Evolutionary conservation across 2,888 invertebrate genomes (phyloP).

Genomic region (Neria commutata): DNA sequence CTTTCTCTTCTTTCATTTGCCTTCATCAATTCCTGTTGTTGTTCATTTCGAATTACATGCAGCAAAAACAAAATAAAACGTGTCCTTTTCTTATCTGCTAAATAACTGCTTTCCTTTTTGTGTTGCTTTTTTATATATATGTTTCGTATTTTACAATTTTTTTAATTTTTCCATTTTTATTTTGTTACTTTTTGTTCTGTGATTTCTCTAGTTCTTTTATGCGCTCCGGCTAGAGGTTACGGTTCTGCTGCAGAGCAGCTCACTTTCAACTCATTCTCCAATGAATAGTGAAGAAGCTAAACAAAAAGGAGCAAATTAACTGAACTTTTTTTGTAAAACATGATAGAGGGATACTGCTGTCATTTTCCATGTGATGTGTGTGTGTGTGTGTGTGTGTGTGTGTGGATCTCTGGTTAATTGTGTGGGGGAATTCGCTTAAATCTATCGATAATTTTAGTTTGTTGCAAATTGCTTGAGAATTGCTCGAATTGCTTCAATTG

Average conservation of each 20-base stretch:
- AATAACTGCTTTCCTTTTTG: neutral
- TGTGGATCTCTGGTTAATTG: neutral
- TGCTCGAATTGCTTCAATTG: neutral
- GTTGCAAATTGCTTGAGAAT: conserved; percentile 3
- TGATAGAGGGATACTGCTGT: neutral
- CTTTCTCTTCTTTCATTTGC: too few species aligned
- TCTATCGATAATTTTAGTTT: too few species aligned
- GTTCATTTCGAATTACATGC: too few species aligned
- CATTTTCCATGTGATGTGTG: neutral
- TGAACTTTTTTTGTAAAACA: neutral
- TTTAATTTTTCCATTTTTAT: neutral
- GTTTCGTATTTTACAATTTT: neutral
- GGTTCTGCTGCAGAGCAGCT: neutral
- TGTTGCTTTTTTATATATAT: neutral
- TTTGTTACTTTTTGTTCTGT: neutral
- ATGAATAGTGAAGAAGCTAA: neutral
- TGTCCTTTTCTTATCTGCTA: too few species aligned
- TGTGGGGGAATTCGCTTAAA: neutral
- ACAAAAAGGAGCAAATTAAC: neutral
- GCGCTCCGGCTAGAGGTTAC: neutral
- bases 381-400: conserved; percentile 1
- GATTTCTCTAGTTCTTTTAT: neutral
- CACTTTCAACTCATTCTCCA: neutral
- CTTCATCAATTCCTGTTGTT: neutral
- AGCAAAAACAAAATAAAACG: too few species aligned